phyloP scores from a whole-genome alignment of 2,113 vertebrate species.

The Syngnathus typhle region DNA sequence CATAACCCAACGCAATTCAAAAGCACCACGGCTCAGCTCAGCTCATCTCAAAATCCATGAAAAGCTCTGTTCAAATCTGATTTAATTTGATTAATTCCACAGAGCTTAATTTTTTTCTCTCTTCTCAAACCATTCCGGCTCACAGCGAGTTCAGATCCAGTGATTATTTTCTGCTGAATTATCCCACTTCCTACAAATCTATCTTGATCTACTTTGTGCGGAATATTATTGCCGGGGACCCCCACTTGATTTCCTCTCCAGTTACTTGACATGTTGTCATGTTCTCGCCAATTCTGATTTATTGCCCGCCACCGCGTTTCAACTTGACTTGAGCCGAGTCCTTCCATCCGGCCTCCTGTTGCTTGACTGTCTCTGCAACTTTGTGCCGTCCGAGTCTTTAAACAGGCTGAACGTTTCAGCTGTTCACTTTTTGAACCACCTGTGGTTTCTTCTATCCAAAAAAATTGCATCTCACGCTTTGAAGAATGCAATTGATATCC shows the following conservation, averaged over 20 bases:
- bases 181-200: background rate
- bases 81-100: background rate
- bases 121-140: no score
- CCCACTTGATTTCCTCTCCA: constrained; percentile 24
- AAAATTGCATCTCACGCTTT: constrained; percentile 26
- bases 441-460: constrained; percentile 33
- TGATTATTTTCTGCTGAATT: background rate
- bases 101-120: background rate
- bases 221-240: background rate
- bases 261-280: constrained; percentile 27
- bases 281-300: constrained; percentile 32
- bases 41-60: background rate
- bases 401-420: constrained; percentile 43
- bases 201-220: background rate
- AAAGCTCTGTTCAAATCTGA: background rate
- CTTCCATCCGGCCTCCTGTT: constrained; percentile 44
- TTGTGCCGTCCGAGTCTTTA: constrained; percentile 26
- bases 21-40: background rate
- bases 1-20: background rate
- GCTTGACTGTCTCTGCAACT: constrained; percentile 46
- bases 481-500: background rate
- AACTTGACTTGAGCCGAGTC: constrained; percentile 44
- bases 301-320: constrained; percentile 34
- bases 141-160: background rate
- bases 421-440: constrained; percentile 26